phyloP scores from a whole-genome alignment of 37 sponge, comb jelly and placozoan species.

The Corticium candelabrum region DNA sequence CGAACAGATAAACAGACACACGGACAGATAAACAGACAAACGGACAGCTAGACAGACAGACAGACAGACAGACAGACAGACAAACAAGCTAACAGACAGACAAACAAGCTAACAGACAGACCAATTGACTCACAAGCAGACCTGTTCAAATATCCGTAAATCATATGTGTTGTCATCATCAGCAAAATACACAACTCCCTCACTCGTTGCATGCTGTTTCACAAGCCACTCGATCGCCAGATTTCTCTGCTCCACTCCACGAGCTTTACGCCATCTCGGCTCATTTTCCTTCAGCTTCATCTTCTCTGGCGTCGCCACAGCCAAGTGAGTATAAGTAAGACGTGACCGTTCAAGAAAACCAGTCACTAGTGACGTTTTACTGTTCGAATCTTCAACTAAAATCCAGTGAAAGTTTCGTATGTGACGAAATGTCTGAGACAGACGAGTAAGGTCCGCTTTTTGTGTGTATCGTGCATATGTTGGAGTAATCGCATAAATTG shows the following conservation, averaged over 20 bases:
- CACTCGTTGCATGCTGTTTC: neutral
- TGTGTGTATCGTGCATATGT: conserved; percentile 89
- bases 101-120: too few relatives aligned
- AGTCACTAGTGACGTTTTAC: conserved; percentile 58
- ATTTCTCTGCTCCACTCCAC: conserved; percentile 93
- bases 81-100: too few relatives aligned
- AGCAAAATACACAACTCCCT: conserved; percentile 88
- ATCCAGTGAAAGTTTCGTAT: conserved; percentile 80
- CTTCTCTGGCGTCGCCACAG: conserved; percentile 11
- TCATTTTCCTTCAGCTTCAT: conserved; percentile 31
- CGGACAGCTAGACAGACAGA: too few relatives aligned
- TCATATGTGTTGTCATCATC: conserved; percentile 96
- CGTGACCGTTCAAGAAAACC: conserved; percentile 24
- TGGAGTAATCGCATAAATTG: conserved; percentile 86
- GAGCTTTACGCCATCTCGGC: conserved; percentile 47
- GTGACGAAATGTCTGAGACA: conserved; percentile 85
- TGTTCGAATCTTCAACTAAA: conserved; percentile 73
- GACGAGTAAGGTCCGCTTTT: conserved; percentile 85
- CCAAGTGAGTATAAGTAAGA: conserved; percentile 23
- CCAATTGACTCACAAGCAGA: conserved; percentile 16
- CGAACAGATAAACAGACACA: too few relatives aligned
- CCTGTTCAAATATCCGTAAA: conserved; percentile 74
- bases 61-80: too few relatives aligned
- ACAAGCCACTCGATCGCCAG: conserved; percentile 54
- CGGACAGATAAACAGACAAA: too few relatives aligned